A percentile compares a stretch with the other conserved stretches of the same genome.
These are phyloP conservation scores for Lottia scabra DNA, from an alignment of 2,888 invertebrate genomes.

Conservation along the genomic window DNA sequence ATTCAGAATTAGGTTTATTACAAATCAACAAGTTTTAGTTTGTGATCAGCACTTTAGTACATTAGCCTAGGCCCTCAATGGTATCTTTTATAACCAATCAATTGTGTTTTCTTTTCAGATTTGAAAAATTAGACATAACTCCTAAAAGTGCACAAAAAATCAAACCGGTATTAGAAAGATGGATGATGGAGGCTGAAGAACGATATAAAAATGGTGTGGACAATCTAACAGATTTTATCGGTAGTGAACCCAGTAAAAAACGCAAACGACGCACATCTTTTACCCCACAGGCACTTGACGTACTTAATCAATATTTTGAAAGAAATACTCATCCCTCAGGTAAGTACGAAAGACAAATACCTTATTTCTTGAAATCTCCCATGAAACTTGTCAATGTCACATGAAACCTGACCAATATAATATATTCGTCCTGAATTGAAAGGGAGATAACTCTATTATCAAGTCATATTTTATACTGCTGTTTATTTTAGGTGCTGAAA, in stretches of 20 bases:
- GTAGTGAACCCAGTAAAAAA: conserved; percentile 96
- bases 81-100: background rate
- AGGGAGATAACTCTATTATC: too few species aligned
- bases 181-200: conserved; percentile 99
- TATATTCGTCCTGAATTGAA: too few species aligned
- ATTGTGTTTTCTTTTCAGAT: conserved; percentile 71
- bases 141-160: conserved; percentile 99
- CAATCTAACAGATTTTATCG: conserved; percentile 90
- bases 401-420: too few species aligned
- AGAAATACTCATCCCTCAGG: conserved; percentile 98
- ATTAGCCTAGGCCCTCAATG: too few species aligned
- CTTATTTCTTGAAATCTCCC: too few species aligned
- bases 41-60: too few species aligned
- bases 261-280: conserved; percentile 96
- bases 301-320: conserved; percentile 95
- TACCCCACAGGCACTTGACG: conserved; percentile 94
- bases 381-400: too few species aligned
- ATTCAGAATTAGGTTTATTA: too few species aligned
- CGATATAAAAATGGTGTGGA: conserved; percentile 82
- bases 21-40: too few species aligned
- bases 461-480: background rate
- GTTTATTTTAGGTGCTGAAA: conserved; percentile 85
- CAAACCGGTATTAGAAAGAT: conserved; percentile 96
- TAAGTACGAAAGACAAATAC: conserved; percentile 69
- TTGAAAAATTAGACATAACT: conserved; percentile 99